Evolutionary conservation across 2,113 vertebrate genomes (phyloP).

Genomic region (Salvelinus fontinalis): DNA sequence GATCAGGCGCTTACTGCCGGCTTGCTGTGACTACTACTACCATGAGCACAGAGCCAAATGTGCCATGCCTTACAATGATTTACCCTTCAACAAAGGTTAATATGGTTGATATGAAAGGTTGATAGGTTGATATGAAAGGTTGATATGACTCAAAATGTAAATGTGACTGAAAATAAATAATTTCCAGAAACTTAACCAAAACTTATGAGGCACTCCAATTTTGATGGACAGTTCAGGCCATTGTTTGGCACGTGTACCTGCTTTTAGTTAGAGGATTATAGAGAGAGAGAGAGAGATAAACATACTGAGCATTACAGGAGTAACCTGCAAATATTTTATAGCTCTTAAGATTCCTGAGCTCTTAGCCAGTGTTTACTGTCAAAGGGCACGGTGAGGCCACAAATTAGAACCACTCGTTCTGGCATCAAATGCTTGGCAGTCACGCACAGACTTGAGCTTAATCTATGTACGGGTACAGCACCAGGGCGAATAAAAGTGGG

Average conservation of each 20-base stretch:
- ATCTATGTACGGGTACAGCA: constrained; percentile 25
- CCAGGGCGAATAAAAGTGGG: constrained; percentile 8
- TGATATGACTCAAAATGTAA: neutral
- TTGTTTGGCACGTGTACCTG: neutral
- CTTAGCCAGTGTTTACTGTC: constrained; percentile 87
- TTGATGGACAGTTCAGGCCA: neutral
- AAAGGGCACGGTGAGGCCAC: constrained; percentile 79
- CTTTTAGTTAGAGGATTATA: neutral
- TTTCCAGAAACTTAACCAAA: neutral
- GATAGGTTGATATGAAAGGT: neutral
- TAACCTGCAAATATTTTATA: constrained; percentile 92
- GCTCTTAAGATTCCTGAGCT: constrained; percentile 89
- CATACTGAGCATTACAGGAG: constrained; percentile 74
- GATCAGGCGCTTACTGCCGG: neutral
- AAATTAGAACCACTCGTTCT: constrained; percentile 88
- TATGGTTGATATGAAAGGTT: neutral
- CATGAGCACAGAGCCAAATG: neutral
- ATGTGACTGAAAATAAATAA: neutral
- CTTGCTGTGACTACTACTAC: neutral
- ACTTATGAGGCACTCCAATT: neutral
- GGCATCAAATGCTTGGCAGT: constrained; percentile 81
- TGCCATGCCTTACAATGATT: neutral
- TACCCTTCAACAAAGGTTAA: neutral
- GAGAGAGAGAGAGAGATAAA: neutral
- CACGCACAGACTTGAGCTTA: constrained; percentile 74